A percentile compares a stretch with the other conserved stretches of the same genome.
phyloP scores from a whole-genome alignment of 2,113 vertebrate species.

The Poeciliopsis turrubarensis region DNA sequence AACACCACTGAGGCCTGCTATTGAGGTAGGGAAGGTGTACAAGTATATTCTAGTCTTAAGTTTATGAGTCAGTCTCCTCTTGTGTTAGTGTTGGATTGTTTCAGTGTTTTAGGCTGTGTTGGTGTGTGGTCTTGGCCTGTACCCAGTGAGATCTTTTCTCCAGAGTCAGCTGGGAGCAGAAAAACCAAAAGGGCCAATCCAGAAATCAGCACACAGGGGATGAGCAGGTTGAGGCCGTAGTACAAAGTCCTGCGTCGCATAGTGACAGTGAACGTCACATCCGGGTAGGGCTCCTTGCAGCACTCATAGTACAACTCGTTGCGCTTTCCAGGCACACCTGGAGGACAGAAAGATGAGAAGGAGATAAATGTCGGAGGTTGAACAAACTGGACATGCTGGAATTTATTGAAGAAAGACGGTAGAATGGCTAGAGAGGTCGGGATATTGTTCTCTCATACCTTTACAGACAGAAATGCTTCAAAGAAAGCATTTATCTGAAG shows the following conservation, averaged over 20 bases:
- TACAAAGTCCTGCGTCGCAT: slow-evolving; percentile 90
- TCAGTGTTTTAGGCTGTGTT: background rate
- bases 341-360: background rate
- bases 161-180: slow-evolving; percentile 90
- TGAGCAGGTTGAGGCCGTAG: slow-evolving; percentile 90
- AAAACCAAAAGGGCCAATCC: slow-evolving; percentile 90
- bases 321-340: slow-evolving; percentile 88
- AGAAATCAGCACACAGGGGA: slow-evolving; percentile 91
- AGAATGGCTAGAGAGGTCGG: no score
- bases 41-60: slow-evolving; percentile 7
- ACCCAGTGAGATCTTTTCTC: slow-evolving; percentile 89
- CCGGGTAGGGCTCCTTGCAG: slow-evolving; percentile 91
- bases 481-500: no score
- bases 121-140: slow-evolving; percentile 12
- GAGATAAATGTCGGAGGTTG: background rate
- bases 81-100: slow-evolving; percentile 12
- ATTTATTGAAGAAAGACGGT: no score
- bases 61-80: slow-evolving; percentile 18
- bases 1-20: background rate
- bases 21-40: background rate
- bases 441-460: no score
- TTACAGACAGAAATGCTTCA: no score
- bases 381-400: no score
- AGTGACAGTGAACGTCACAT: slow-evolving; percentile 90
- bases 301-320: slow-evolving; percentile 91